Evolutionary conservation across 2,113 vertebrate species (phyloP).

Genomic region (Myiagra hebetior): DNA sequence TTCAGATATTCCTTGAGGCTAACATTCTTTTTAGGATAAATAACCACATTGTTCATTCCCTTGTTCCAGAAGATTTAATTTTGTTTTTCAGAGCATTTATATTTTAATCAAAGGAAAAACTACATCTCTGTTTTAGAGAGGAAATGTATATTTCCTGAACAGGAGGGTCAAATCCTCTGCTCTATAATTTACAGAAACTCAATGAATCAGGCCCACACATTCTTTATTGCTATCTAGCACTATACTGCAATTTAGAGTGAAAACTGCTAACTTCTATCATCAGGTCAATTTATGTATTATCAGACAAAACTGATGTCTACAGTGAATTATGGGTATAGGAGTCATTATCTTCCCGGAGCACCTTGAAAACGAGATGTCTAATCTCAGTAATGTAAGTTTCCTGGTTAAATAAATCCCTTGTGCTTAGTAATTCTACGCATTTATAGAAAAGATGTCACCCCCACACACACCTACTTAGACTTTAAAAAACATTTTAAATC

Average conservation of each 20-base stretch:
- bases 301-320: conserved; percentile 55
- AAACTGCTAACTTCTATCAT: conserved; percentile 57
- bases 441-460: conserved; percentile 61
- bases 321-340: conserved; percentile 67
- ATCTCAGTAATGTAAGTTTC: conserved; percentile 77
- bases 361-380: conserved; percentile 75
- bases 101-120: background rate
- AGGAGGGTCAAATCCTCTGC: background rate
- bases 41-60: background rate
- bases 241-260: conserved; percentile 22
- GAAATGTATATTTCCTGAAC: background rate
- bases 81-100: background rate
- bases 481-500: conserved; percentile 61
- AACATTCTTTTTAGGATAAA: background rate
- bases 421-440: conserved; percentile 57
- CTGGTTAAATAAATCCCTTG: conserved; percentile 72
- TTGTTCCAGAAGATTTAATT: background rate
- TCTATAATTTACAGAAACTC: background rate
- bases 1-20: background rate
- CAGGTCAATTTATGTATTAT: conserved; percentile 63
- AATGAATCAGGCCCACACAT: background rate
- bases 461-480: conserved; percentile 17
- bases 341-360: conserved; percentile 73
- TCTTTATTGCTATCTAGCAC: conserved; percentile 6
- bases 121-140: background rate